Base-by-base conservation (phyloP, 2,797 vertebrate species). In the Stomatorhinus walkeri region DNA sequence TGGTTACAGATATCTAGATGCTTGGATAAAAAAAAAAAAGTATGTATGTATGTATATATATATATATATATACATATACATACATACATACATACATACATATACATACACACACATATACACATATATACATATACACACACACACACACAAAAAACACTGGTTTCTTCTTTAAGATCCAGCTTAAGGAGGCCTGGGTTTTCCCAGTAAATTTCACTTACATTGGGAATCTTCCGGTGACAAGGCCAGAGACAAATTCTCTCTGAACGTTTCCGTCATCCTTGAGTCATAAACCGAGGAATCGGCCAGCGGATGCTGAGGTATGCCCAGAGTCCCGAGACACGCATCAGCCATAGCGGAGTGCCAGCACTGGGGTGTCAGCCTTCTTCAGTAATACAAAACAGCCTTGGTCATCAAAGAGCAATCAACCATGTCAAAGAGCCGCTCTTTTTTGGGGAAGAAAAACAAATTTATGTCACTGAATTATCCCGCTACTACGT, bases 231-330 rank as follows among this genome's bases (percentile, higher is more conserved):
- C 94, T 9, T 95, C 95, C 88, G 93, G 92, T 85, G 92, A 89
- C 93, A 96, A 89, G 49, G 91, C 93, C 90, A 93, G 90, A 92
- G 96, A 95, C 0, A 92, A 76, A 90, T 96, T 95, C 90, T 99
- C 98, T 93, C 96, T 98, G 16, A 96, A 97, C 87, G 93, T 96
- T 93, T 99, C 98, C 0, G 92, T 93, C 89, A 97, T 94, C 94
- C 96, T 97, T 32, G 96, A 97, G 91, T 99, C 98, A 90, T 95
- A 97, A 90, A 97, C 96, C 7, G 97, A 99, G 89, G 96, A 96
- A 93, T 99, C 97, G 89, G 96, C 96, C 93, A 99, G 91, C 90
- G 97, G 94, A 93, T 97, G 97, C 89, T 93, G 96, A 88, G 95
- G 95, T 0, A 94, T 91, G 92, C 96, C 96, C 10, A 96, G 95